Evolutionary conservation across 2,888 invertebrate species (phyloP), one percentile per base, ranked within the genome.

Genomic region (Parnassius mnemosyne): DNA sequence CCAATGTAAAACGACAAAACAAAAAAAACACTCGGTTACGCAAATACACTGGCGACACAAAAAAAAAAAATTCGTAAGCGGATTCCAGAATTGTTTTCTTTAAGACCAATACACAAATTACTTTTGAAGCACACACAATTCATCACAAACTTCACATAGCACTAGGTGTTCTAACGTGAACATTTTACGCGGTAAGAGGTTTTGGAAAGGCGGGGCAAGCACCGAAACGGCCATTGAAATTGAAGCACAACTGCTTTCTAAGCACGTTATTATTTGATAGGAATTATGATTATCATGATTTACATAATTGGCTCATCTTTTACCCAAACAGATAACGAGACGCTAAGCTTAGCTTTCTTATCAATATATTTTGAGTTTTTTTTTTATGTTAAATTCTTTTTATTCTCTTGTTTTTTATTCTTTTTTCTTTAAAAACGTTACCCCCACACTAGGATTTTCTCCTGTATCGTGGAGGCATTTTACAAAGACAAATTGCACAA

Each of bases 191-290:
- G 71, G 76, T 69, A 77, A 77, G 83, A 81, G 82, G 79, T 87
- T 90, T 90, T 90, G 83, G 89, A 89, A 90, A 89, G 89, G 88
- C 76, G 76, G 77, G 67, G 72, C 82, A 84, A 66, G 71, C 65
- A 85, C 80, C 87, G 87, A 80, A 78, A 89, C 89, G 83, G 72
- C 72, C 78, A 81, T 80, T 69, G 69, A 71, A 69, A 68, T 68
- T 78, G 76, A 74, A 72, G 72, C 58, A 52, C 57, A 67, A 67
- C 66, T 73, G 77, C 80, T 80, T 80, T 81, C 80, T 81, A 80
- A 76, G 74, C 71, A 65, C 68, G 70, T 69, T 67, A 66, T 67
- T 69, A 68, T 68, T 69, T 70, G 70, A 73, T 72, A 74, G 69
- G 73, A 70, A 65, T 54, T 61, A 60, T 64, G 69, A 72, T 72